Evolutionary conservation across 2,888 invertebrate species (phyloP).

Genomic region (Dicyrtoma fusca): DNA sequence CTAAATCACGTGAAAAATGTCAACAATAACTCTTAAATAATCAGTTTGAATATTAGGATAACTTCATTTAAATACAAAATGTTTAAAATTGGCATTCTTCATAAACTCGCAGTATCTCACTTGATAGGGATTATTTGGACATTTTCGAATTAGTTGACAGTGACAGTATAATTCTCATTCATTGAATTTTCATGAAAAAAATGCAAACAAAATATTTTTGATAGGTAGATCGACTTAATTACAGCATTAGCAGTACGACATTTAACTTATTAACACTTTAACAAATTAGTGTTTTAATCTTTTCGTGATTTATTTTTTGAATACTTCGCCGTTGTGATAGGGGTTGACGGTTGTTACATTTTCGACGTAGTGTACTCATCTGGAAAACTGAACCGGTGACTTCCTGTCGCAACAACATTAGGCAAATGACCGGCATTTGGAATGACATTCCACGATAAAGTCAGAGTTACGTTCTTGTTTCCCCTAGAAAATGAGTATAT

Average conservation of each 20-base stretch:
- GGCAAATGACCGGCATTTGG: slow-evolving; percentile 97
- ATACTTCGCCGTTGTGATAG: slow-evolving; percentile 14
- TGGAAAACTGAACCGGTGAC: slow-evolving; percentile 89
- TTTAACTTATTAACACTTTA: background rate
- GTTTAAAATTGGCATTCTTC: too few relatives aligned
- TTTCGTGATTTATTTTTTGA: slow-evolving; percentile 20
- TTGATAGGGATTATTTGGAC: background rate
- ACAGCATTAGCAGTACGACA: slow-evolving; percentile 4
- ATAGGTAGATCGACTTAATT: too few relatives aligned
- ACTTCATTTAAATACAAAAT: too few relatives aligned
- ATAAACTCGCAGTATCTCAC: slow-evolving; percentile 5
- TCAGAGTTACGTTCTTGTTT: slow-evolving; percentile 90
- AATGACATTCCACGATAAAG: slow-evolving; percentile 97
- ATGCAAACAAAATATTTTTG: slow-evolving; percentile 20
- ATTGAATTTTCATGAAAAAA: slow-evolving; percentile 6
- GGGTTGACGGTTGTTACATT: slow-evolving; percentile 59
- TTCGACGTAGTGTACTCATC: slow-evolving; percentile 76
- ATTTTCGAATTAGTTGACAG: slow-evolving; percentile 8
- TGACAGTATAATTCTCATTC: background rate
- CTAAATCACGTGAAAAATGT: slow-evolving; percentile 16
- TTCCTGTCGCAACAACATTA: slow-evolving; percentile 79
- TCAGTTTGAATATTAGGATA: background rate
- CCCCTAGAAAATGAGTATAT: slow-evolving; percentile 68
- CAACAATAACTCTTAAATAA: background rate
- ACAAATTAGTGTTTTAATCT: slow-evolving; percentile 5